These are phyloP conservation scores for Eueides isabella DNA, from an alignment of 1,140 invertebrate genomes.

Conservation along the genomic window DNA sequence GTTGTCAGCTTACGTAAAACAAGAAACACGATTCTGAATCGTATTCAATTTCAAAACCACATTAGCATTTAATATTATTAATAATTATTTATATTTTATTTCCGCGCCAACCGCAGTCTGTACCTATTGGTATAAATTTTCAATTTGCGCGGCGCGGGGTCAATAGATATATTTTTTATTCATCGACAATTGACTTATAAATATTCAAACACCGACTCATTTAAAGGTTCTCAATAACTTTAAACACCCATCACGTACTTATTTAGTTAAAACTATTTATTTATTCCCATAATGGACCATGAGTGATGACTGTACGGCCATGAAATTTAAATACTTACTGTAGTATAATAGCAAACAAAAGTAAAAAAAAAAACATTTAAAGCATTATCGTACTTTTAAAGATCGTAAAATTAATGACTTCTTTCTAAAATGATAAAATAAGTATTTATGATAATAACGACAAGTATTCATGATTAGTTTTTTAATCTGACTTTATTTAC, in stretches of 20 bases:
- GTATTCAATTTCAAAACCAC: not conserved
- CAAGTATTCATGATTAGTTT: not conserved
- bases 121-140: not conserved
- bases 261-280: slow-evolving; percentile 5
- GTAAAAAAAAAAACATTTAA: not conserved
- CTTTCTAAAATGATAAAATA: not conserved
- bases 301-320: not conserved
- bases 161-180: not conserved
- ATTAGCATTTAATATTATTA: slow-evolving; percentile 1
- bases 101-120: not conserved
- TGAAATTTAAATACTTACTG: not conserved
- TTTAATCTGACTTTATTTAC: too few relatives aligned
- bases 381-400: not conserved
- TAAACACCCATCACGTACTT: not conserved
- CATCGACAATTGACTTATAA: not conserved
- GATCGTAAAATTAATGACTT: not conserved
- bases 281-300: not conserved
- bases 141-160: not conserved
- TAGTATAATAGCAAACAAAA: not conserved
- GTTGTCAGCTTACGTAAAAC: slow-evolving; percentile 3
- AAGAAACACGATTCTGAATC: not conserved
- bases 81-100: not conserved
- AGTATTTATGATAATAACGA: not conserved
- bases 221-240: not conserved
- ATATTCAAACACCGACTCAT: not conserved